Evolutionary conservation across 2,113 vertebrate species (phyloP).

Genomic region (Taxidea taxus): DNA sequence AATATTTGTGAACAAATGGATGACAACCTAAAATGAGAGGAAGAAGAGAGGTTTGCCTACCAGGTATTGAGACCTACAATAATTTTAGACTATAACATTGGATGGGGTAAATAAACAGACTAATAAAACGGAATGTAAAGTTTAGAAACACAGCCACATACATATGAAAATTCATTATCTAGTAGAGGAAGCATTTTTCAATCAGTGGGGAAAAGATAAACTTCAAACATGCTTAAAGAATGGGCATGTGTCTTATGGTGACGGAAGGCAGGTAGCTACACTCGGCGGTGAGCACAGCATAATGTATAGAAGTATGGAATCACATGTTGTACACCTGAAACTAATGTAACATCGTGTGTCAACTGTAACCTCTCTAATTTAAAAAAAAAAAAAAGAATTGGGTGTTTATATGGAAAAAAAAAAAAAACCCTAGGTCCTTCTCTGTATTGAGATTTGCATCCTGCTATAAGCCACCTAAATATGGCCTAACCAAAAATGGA

Average conservation of each 20-base stretch:
- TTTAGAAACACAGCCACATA: neutral
- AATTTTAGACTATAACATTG: neutral
- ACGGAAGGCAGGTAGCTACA: neutral
- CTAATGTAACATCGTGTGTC: neutral
- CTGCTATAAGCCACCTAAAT: neutral
- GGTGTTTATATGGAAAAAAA: neutral
- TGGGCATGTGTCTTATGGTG: neutral
- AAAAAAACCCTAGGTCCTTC: neutral
- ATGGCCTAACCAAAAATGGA: neutral
- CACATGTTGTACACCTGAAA: neutral
- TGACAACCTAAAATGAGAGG: neutral
- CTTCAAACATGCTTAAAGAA: neutral
- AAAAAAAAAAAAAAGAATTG: neutral
- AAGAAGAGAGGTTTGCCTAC: neutral
- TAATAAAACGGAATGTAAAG: neutral
- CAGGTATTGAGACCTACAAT: neutral
- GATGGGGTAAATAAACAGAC: neutral
- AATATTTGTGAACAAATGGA: neutral
- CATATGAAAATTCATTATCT: neutral
- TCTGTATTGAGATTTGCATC: neutral
- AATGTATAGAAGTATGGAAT: neutral
- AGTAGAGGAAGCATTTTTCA: neutral
- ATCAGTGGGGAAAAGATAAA: neutral
- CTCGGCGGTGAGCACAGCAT: neutral
- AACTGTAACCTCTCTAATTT: neutral